Evolutionary conservation across 2,888 invertebrate genomes (phyloP).

Genomic region (Blomia tropicalis): DNA sequence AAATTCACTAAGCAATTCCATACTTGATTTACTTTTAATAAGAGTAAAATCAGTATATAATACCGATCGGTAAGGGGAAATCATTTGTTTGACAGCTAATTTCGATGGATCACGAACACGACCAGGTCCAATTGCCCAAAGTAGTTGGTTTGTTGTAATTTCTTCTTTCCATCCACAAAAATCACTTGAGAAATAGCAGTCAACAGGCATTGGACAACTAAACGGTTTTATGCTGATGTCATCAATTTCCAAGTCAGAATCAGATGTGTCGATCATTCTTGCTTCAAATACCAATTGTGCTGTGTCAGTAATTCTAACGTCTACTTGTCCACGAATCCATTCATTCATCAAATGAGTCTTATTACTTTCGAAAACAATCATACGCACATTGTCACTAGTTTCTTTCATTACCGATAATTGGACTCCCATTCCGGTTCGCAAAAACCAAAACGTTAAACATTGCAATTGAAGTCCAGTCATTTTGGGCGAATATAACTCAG

Average conservation of each 20-base stretch:
- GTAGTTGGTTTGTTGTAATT: neutral
- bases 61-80: neutral
- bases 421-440: neutral
- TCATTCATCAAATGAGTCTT: neutral
- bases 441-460: neutral
- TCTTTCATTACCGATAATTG: too few species aligned
- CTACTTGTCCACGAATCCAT: neutral
- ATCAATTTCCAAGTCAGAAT: neutral
- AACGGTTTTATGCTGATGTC: neutral
- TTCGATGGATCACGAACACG: neutral
- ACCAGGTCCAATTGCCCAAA: neutral
- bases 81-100: neutral
- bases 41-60: constrained; percentile 1
- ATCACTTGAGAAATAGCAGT: neutral
- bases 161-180: constrained; percentile 7
- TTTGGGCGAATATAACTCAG: neutral
- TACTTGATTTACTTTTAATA: neutral
- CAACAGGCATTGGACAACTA: neutral
- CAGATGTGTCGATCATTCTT: neutral
- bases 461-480: neutral
- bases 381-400: neutral
- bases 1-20: constrained; percentile 3
- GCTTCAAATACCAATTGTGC: neutral
- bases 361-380: neutral
- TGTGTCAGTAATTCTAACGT: neutral